Conservation (phyloP, 2,113 vertebrate species). For the Rhinolophus sinicus region DNA sequence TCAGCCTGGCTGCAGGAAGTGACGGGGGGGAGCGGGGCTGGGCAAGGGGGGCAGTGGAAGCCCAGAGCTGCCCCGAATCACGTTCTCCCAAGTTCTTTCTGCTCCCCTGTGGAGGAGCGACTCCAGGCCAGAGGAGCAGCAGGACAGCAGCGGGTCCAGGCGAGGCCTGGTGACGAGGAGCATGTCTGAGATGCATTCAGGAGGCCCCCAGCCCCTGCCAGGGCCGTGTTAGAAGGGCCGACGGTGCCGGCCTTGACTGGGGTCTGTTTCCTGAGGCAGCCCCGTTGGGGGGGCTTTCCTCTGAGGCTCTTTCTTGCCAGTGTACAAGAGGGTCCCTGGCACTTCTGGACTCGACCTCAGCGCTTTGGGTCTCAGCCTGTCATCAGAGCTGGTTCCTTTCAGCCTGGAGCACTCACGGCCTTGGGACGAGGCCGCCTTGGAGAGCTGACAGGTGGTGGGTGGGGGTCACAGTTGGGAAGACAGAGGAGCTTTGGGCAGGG, state of each 20-base stretch:
- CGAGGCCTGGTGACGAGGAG: not conserved
- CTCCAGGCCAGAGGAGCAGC: not conserved
- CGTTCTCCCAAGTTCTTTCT: accelerated
- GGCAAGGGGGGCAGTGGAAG: not conserved
- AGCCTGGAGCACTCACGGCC: not conserved
- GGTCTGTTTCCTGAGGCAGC: not conserved
- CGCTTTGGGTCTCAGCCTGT: not conserved
- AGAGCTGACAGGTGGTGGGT: not conserved
- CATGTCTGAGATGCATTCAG: not conserved
- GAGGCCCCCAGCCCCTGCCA: accelerated
- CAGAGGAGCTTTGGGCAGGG: accelerated
- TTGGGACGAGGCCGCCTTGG: not conserved
- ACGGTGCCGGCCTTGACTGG: too few species aligned
- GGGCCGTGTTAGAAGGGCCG: accelerated
- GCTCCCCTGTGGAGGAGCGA: accelerated
- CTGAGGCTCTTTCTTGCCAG: not conserved
- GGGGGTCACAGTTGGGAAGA: not conserved
- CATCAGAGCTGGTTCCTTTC: not conserved
- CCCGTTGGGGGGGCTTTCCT: not conserved
- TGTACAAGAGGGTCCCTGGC: not conserved
- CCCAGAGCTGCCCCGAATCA: not conserved
- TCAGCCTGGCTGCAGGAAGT: not conserved
- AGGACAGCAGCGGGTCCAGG: not conserved
- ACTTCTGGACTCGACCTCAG: not conserved
- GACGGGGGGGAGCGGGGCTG: too few species aligned